Evolutionary conservation across 2,113 vertebrate genomes (phyloP), one percentile per base, ranked within the genome.

Genomic region (Coptodon rendalli): DNA sequence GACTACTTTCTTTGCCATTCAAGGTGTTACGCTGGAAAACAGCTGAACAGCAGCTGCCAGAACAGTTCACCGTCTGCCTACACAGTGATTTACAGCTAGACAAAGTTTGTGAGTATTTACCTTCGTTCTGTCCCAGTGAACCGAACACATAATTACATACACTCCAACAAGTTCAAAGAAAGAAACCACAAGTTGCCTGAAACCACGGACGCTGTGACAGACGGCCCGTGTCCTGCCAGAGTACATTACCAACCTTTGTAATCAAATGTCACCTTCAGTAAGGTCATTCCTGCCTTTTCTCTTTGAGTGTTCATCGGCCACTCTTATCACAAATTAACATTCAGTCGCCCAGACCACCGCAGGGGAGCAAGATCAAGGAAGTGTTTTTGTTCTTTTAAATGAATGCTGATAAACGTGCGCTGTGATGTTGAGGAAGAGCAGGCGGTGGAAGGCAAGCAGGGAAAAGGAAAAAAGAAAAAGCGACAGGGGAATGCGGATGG

Each of bases 251-350:
- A 85, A 73, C 10, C 36, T 4, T 4, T 38, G 80, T 89, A 85
- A 93, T 89, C 85, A 71, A 57, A 36, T 91, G 88, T 92, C 66
- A 84, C 79, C 83, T 91, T 87, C 84, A 57, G 29, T 82, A 83
- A 89, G 88, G 89, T 87, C 61, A 45, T 27, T 66, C 6, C 54
- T 43, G 52, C 76, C 19, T 50, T 34, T 16, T 34, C 31, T 43
- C 22, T n/a, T 36, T 54, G 14, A 27, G 48, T 29, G 31, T 80
- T 71, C 56, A 57, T 4, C 19, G 63, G 71, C 19, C 38, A 3
- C 63, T 84, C 76, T 82, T 73, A 86, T 91, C 56, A 48, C 66
- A 85, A 85, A 90, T 91, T 78, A 89, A 90, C 38, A 92, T 87
- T 81, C 78, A 48, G 52, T 45, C 9, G 19, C 80, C 52, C 66